Percentiles rank a stretch among this genome's conserved stretches.
Conservation (phyloP, 2,888 invertebrate species). For the Steromphala cineraria region DNA sequence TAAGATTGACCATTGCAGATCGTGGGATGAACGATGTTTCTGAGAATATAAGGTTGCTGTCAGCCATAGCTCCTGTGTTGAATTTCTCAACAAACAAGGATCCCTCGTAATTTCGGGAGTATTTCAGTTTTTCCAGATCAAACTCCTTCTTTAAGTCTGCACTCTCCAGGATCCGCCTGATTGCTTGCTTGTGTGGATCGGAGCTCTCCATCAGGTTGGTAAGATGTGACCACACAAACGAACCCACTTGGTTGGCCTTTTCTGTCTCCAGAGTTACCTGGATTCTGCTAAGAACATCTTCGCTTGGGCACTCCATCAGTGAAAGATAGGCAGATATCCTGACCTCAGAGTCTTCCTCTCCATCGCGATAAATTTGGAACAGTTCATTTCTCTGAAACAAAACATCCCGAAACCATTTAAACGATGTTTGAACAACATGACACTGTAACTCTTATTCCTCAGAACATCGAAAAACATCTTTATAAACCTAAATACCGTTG, state of each 20-base stretch:
- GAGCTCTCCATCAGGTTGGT: slow-evolving; percentile 90
- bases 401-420: too few species aligned
- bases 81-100: slow-evolving; percentile 87
- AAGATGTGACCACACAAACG: slow-evolving; percentile 96
- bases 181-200: slow-evolving; percentile 87
- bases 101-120: slow-evolving; percentile 92
- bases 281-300: slow-evolving; percentile 84
- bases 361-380: slow-evolving; percentile 83
- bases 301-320: slow-evolving; percentile 91
- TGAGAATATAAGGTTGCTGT: slow-evolving; percentile 73
- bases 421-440: too few species aligned
- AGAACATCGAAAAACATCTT: too few species aligned
- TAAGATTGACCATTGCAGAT: slow-evolving; percentile 72
- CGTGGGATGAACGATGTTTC: slow-evolving; percentile 72
- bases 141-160: slow-evolving; percentile 88
- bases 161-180: slow-evolving; percentile 90
- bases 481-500: not conserved
- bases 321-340: slow-evolving; percentile 91
- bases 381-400: slow-evolving; percentile 67
- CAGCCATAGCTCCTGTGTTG: slow-evolving; percentile 78
- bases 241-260: slow-evolving; percentile 85
- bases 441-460: too few species aligned
- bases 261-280: slow-evolving; percentile 74
- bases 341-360: slow-evolving; percentile 86
- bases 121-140: slow-evolving; percentile 90